Evolutionary conservation across 2,113 vertebrate genomes (phyloP).

Genomic region (Arenaria interpres): DNA sequence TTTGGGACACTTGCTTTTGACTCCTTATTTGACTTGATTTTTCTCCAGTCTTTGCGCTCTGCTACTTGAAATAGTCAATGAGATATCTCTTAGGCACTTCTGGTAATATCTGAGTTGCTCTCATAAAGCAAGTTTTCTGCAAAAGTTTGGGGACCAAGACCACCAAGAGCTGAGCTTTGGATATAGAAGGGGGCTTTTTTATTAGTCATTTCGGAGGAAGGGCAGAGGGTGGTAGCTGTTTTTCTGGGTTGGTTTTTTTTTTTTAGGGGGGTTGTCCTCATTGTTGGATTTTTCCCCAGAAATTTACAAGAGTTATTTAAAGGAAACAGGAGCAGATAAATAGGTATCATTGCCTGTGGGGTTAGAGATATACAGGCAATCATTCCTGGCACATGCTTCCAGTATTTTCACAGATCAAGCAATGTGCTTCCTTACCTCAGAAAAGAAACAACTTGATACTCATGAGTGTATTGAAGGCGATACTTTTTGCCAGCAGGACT

Average conservation of each 20-base stretch:
- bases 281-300: neutral
- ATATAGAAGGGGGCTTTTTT: neutral
- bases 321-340: neutral
- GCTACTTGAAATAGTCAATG: neutral
- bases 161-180: neutral
- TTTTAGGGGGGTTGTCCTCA: neutral
- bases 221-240: rapidly evolving
- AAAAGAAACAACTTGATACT: conserved; percentile 71
- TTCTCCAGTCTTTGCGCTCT: neutral
- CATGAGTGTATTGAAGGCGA: conserved; percentile 84
- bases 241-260: neutral
- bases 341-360: neutral
- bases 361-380: neutral
- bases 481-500: conserved; percentile 82
- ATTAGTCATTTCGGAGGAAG: neutral
- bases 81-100: neutral
- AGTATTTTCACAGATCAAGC: neutral
- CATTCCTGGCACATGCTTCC: neutral
- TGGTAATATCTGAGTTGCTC: neutral
- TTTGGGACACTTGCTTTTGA: neutral
- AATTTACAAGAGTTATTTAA: neutral
- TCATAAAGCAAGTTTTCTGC: neutral
- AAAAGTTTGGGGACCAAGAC: neutral
- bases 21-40: neutral
- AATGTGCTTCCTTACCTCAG: conserved; percentile 63